phyloP scores from a whole-genome alignment of 2,888 invertebrate species.

The Apomyelois bistriatella region DNA sequence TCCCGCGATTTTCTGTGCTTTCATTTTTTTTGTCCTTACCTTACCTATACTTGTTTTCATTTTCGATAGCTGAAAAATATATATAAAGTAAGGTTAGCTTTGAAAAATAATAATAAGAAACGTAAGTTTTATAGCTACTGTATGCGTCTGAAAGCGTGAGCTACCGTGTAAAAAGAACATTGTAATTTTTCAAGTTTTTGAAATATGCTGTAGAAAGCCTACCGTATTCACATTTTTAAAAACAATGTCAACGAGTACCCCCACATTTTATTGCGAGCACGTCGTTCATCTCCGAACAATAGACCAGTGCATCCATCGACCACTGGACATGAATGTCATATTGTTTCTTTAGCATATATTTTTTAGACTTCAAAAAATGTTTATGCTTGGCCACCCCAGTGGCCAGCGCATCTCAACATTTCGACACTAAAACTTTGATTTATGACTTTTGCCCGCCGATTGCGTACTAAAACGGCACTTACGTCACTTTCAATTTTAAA shows the following conservation, averaged over 20 bases:
- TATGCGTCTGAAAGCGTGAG: background rate
- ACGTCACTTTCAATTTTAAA: slow-evolving; percentile 81
- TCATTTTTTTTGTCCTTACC: too few species aligned
- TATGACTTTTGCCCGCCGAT: slow-evolving; percentile 73
- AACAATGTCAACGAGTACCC: slow-evolving; percentile 33
- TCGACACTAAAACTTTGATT: slow-evolving; percentile 79
- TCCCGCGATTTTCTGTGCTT: too few species aligned
- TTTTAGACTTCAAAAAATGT: slow-evolving; percentile 52
- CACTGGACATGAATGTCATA: slow-evolving; percentile 53
- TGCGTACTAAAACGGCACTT: slow-evolving; percentile 78
- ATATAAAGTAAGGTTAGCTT: too few species aligned
- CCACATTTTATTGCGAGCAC: slow-evolving; percentile 36
- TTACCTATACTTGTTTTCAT: too few species aligned
- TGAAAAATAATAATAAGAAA: too few species aligned
- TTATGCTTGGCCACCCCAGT: slow-evolving; percentile 72
- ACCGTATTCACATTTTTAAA: slow-evolving; percentile 9
- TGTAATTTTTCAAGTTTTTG: background rate
- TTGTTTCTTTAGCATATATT: slow-evolving; percentile 62
- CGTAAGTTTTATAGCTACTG: too few species aligned
- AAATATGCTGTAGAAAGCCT: background rate
- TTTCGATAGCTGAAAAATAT: too few species aligned
- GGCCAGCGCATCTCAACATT: slow-evolving; percentile 77
- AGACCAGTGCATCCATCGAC: slow-evolving; percentile 51
- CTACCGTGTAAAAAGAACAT: background rate
- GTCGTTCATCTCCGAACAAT: slow-evolving; percentile 63